Evolutionary conservation across 2,888 invertebrate genomes (phyloP), one percentile per base, ranked within the genome.

Genomic region (Hyppa rectilinea): DNA sequence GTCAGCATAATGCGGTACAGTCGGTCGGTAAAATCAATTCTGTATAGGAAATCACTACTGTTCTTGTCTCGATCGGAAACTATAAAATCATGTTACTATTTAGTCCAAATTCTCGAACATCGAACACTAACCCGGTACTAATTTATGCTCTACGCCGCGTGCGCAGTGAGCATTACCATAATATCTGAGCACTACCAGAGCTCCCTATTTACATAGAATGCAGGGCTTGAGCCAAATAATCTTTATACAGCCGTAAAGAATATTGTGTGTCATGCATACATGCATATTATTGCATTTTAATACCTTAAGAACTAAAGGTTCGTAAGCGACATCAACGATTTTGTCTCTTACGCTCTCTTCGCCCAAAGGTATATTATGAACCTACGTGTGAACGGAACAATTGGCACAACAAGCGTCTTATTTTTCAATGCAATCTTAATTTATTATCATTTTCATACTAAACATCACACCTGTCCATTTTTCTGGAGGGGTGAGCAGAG

Each of bases 161-260:
- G 56, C 55, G 38, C 50, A 68, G 38, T 31, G 26, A 47, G 43
- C 59, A 76, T 82, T 76, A 66, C 14, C 72, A 84, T 82, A 74
- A 73, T 74, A 81, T 80, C 75, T 72, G 61, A 68, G 43, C 45
- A 60, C 36, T 53, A 53, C 50, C 45, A 66, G 34, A 61, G 68
- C 56, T 62, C 50, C 31, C 12, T 40, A 86, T 86, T 87, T 68
- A 81, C 87, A 86, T 86, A 83, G 75, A 86, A 87, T 86, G 85
- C 82, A 71, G 71, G 61, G 56, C 69, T 84, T 76, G 73, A 76
- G 86, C 86, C 86, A 87, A 87, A 82, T 78, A 77, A 71, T 80
- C 80, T 75, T 72, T 78, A 74, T 75, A 56, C 61, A 71, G 84
- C 6, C 38, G 47, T 73, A 74, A 70, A 71, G 71, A 78, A 78